Conservation (phyloP, 2,797 vertebrate genomes). For the Acanthurus tractus region DNA sequence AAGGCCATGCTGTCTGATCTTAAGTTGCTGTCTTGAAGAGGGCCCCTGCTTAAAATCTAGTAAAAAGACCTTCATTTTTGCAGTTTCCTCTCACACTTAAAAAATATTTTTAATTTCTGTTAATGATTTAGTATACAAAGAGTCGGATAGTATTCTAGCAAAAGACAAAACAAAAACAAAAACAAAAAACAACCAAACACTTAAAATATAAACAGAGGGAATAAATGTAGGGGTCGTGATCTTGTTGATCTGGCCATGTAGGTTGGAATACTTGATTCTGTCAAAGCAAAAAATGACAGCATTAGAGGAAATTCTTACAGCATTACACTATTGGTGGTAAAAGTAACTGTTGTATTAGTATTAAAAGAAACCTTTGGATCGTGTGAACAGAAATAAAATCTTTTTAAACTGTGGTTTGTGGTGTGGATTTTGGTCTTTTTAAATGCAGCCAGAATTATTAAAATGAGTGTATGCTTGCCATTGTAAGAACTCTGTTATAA, state of each 20-base stretch:
- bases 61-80: neutral
- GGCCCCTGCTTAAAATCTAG: neutral
- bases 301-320: no score
- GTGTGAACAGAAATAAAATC: no score
- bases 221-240: neutral
- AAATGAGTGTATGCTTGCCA: no score
- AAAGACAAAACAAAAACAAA: neutral
- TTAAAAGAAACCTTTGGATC: no score
- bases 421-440: no score
- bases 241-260: neutral
- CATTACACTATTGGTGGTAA: no score
- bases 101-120: neutral
- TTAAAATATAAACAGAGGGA: no score
- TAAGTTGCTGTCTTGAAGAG: neutral
- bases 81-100: no score
- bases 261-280: neutral
- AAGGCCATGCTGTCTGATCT: neutral
- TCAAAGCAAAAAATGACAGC: neutral
- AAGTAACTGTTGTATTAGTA: no score
- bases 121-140: neutral
- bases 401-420: no score
- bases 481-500: constrained; percentile 1
- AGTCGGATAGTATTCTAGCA: neutral
- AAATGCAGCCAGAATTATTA: no score
- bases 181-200: no score